Conservation (phyloP, 2,888 invertebrate genomes). For the Eudasyphora cyanicolor region DNA sequence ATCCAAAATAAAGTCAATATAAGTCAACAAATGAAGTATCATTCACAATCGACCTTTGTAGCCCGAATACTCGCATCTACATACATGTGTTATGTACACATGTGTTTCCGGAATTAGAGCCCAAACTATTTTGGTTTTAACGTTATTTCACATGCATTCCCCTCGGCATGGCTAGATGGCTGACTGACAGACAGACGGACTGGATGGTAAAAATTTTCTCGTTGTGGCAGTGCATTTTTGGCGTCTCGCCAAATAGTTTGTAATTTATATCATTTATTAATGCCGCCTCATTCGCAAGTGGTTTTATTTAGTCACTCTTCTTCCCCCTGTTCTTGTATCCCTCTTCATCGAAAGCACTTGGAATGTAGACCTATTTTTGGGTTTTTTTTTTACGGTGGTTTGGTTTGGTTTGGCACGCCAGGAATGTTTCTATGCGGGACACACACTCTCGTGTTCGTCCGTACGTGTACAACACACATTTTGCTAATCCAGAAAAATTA, state of each 20-base stretch:
- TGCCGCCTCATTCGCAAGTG: conserved; percentile 36
- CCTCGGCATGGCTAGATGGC: neutral
- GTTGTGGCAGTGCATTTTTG: conserved; percentile 40
- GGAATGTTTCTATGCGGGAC: conserved; percentile 25
- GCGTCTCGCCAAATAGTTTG: conserved; percentile 37
- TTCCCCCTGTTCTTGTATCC: neutral
- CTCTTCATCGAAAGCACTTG: neutral
- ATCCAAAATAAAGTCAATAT: no score
- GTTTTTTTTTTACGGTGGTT: neutral
- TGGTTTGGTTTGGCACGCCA: neutral
- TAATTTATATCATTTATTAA: conserved; percentile 32
- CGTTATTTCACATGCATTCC: conserved; percentile 38
- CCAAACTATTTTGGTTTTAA: neutral
- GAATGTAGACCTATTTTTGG: neutral
- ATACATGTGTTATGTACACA: neutral
- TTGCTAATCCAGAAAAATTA: conserved; percentile 35
- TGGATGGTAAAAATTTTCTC: conserved; percentile 34
- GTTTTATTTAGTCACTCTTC: neutral
- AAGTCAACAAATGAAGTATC: no score
- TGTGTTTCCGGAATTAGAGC: neutral
- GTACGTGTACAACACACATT: neutral
- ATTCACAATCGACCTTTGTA: no score
- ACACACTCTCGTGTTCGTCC: neutral
- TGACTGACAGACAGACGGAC: no score
- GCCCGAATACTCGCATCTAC: neutral